Conservation (phyloP, 2,797 vertebrate genomes). For the Iguana delicatissima region DNA sequence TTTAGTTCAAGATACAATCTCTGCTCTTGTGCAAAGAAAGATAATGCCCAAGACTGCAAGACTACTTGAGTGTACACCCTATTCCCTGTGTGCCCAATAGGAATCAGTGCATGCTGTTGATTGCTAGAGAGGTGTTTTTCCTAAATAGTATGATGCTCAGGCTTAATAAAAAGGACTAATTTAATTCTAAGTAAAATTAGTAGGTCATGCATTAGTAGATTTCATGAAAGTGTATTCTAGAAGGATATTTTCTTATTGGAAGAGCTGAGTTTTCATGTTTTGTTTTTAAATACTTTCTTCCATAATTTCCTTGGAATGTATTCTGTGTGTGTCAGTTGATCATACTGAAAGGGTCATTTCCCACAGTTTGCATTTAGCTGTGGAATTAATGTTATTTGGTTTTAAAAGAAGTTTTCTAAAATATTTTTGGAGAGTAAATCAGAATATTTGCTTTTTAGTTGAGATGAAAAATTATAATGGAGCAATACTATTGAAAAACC, state of each 20-base stretch:
- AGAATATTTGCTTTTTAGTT: slow-evolving; percentile 55
- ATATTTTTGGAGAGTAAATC: slow-evolving; percentile 57
- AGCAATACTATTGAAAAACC: too few relatives aligned
- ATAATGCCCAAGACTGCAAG: slow-evolving; percentile 62
- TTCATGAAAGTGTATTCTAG: slow-evolving; percentile 40
- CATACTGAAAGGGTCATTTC: slow-evolving; percentile 30
- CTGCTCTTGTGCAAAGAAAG: slow-evolving; percentile 52
- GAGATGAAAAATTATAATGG: neutral
- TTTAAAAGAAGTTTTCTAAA: slow-evolving; percentile 67
- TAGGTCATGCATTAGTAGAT: slow-evolving; percentile 66
- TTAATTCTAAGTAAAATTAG: slow-evolving; percentile 48
- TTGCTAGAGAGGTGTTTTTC: slow-evolving; percentile 58
- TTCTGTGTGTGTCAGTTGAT: neutral
- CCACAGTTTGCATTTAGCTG: neutral
- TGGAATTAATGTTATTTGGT: slow-evolving; percentile 48
- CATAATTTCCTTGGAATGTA: slow-evolving; percentile 44
- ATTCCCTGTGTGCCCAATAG: slow-evolving; percentile 53
- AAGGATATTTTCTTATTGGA: slow-evolving; percentile 18
- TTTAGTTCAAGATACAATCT: slow-evolving; percentile 49
- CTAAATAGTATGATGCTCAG: slow-evolving; percentile 67
- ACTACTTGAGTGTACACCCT: slow-evolving; percentile 50
- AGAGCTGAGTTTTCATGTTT: slow-evolving; percentile 23
- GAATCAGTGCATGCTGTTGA: slow-evolving; percentile 61
- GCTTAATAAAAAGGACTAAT: slow-evolving; percentile 53
- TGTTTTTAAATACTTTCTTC: slow-evolving; percentile 45